Conservation (phyloP, 2,888 invertebrate genomes). For the Amphipoea oculea region DNA sequence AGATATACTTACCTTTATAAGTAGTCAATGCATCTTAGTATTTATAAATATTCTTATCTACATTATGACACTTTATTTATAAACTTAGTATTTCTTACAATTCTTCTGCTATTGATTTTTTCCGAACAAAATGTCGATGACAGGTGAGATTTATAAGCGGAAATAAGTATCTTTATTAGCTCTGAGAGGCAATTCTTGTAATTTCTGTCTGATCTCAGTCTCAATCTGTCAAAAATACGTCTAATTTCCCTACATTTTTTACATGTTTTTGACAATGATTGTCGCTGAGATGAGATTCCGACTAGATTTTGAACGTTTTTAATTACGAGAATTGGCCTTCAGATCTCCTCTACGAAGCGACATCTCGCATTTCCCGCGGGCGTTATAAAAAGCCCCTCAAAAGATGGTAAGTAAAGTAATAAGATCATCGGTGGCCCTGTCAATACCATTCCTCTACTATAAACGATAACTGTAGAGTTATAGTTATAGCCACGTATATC, state of each 20-base stretch:
- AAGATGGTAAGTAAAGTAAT: slow-evolving; percentile 20
- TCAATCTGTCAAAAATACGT: too few relatives aligned
- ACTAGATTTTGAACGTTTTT: too few relatives aligned
- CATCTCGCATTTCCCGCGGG: slow-evolving; percentile 10
- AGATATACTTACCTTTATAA: not conserved
- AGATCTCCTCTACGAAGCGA: slow-evolving; percentile 20
- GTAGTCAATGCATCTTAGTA: not conserved
- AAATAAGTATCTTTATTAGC: slow-evolving; percentile 38
- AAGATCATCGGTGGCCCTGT: slow-evolving; percentile 5
- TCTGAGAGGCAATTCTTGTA: not conserved
- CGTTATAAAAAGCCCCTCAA: slow-evolving; percentile 6
- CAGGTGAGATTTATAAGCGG: slow-evolving; percentile 29
- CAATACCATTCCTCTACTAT: slow-evolving; percentile 14
- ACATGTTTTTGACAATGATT: too few relatives aligned
- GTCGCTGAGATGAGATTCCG: too few relatives aligned
- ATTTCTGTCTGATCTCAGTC: too few relatives aligned
- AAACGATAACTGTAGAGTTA: not conserved
- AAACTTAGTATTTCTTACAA: not conserved
- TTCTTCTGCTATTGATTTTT: slow-evolving; percentile 8
- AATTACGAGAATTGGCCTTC: too few relatives aligned
- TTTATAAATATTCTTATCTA: not conserved
- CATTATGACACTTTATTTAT: not conserved
- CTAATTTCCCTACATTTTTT: too few relatives aligned
- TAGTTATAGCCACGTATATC: not conserved
- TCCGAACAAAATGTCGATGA: slow-evolving; percentile 15